Conservation (phyloP, 2,888 invertebrate species). For the Cylloceria caligata region DNA sequence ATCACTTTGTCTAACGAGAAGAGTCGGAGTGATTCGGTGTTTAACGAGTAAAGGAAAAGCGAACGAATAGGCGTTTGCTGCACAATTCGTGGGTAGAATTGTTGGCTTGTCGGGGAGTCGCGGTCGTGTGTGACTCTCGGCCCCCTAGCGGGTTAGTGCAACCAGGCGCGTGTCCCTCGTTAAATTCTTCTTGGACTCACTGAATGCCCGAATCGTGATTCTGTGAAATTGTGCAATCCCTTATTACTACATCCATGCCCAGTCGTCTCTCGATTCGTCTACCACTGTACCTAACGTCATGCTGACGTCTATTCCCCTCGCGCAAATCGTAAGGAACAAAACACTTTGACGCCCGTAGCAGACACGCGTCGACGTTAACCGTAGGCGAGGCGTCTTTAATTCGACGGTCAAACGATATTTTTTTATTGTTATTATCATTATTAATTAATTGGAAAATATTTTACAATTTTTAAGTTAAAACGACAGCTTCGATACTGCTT, state of each 20-base stretch:
- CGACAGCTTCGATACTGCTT: too few relatives aligned
- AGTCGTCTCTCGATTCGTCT: constrained; percentile 3
- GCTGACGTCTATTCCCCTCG: not conserved
- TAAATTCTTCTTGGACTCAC: constrained; percentile 80
- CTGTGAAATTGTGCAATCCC: constrained; percentile 81
- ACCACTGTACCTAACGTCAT: not conserved
- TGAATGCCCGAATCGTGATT: constrained; percentile 75
- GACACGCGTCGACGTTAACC: constrained; percentile 37
- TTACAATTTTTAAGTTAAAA: constrained; percentile 1
- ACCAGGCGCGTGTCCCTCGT: constrained; percentile 81
- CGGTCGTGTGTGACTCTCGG: constrained; percentile 48
- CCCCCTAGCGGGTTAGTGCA: constrained; percentile 30
- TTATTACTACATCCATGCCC: constrained; percentile 70
- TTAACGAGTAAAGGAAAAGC: constrained; percentile 60
- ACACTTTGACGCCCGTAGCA: constrained; percentile 54
- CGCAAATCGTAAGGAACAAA: constrained; percentile 58
- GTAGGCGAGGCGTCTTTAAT: constrained; percentile 28
- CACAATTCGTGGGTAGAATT: too few relatives aligned
- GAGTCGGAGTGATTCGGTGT: constrained; percentile 39
- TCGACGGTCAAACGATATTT: constrained; percentile 43
- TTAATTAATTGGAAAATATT: too few relatives aligned
- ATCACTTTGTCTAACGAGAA: constrained; percentile 57
- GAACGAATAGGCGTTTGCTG: not conserved
- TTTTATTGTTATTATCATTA: not conserved
- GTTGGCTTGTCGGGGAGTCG: constrained; percentile 12